Base-by-base conservation (phyloP, 2,797 vertebrate genomes). In the Trematomus bernacchii region DNA sequence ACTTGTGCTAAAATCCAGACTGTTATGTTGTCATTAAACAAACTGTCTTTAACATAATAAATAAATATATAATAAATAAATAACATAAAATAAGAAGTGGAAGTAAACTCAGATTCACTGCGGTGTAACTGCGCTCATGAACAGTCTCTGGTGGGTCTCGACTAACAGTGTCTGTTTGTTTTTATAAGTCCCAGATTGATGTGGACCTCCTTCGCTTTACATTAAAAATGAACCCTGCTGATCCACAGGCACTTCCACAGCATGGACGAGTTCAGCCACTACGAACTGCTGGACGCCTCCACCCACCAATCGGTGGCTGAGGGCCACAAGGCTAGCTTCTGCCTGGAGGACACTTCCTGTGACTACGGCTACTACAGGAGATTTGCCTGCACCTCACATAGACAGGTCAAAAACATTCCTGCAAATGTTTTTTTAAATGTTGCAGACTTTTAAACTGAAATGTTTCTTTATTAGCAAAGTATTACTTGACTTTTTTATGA, bases 181-280 rank as follows among this genome's bases (percentile, higher is more conserved):
- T 57, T 27, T 59, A 43, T 61, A 43, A 21, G 15, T 5, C n/a
- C 15, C 30, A 11, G 42, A 47, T 4, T 71, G 40, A 69, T 46
- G 40, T 61, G 30, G 23, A 50, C 43, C 55, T 78, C 40, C 1
- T 4, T 48, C 1, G 1, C 5, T 42, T 72, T 3, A 10, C 21
- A 40, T 43, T 42, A 10, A 52, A 30, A 15, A 46, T 53, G 37
- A 79, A 57, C 54, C 1, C 67, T 81, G 72, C 51, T 87, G 57
- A 19, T 82, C 63, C 71, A 70, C 85, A 99, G 98, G 85, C 98
- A 99, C 89, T 99, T 93, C 83, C 98, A 99, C 93, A 99, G 98
- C 92, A 99, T 99, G 98, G 98, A 99, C 44, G 98, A 99, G 90
- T 99, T 99, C 92, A 99, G 98, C 85, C 98, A 99, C 92, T 99